Percentiles rank a stretch among this genome's conserved stretches.
These are phyloP conservation scores for Diorhabda sublineata DNA, from an alignment of 1,140 invertebrate species.

Conservation along the genomic window DNA sequence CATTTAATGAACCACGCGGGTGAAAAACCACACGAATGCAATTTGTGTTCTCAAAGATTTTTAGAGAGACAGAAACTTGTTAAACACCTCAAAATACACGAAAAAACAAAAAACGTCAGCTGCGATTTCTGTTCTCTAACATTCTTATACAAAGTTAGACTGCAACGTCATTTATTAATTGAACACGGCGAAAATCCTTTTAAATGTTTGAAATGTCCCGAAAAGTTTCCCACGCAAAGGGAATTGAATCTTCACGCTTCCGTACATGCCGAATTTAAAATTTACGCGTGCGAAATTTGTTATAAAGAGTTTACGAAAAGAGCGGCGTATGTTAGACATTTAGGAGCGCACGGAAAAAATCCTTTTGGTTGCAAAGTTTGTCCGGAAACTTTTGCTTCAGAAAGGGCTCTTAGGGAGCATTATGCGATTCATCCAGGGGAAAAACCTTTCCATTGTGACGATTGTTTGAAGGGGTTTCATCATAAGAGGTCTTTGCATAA, in stretches of 20 bases:
- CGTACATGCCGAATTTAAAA: background rate
- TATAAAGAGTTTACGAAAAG: background rate
- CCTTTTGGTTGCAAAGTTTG: background rate
- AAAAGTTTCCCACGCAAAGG: background rate
- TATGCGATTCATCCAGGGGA: background rate
- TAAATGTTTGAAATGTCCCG: background rate
- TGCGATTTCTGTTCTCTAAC: background rate
- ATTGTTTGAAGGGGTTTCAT: background rate
- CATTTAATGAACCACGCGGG: conserved; percentile 69
- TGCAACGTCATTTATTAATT: background rate
- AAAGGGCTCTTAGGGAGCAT: background rate
- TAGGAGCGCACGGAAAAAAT: background rate
- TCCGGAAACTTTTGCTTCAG: background rate
- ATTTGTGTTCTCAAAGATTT: conserved; percentile 51
- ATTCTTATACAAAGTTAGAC: background rate
- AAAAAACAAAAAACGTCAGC: background rate
- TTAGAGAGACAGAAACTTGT: background rate
- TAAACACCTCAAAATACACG: background rate
- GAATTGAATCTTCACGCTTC: background rate
- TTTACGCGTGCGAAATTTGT: background rate
- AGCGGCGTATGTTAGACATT: background rate
- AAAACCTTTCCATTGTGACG: background rate
- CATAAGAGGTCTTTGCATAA: background rate
- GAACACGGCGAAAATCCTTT: background rate
- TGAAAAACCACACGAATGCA: conserved; percentile 63